phyloP scores from a whole-genome alignment of 1,140 invertebrate genomes.

The Leptonema lineaticorne region DNA sequence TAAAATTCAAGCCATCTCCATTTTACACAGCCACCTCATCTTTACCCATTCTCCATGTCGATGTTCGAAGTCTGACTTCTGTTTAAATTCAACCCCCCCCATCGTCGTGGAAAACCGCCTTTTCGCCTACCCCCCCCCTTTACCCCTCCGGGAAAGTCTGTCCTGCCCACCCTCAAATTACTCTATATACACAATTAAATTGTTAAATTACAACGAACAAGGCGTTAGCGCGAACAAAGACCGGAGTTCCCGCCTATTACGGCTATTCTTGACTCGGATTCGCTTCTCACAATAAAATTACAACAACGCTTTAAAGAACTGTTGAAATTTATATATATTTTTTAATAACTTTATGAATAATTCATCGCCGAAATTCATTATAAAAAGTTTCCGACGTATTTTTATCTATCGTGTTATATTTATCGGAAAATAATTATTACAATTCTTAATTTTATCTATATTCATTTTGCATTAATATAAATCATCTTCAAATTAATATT shows the following conservation, averaged over 20 bases:
- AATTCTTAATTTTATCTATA: too few species aligned
- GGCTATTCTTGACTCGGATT: slow-evolving; percentile 15
- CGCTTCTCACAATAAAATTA: background rate
- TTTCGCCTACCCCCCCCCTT: too few species aligned
- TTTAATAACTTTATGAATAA: too few species aligned
- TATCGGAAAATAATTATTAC: too few species aligned
- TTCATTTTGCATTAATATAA: too few species aligned
- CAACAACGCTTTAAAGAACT: background rate
- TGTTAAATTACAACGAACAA: slow-evolving; percentile 43
- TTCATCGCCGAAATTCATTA: too few species aligned
- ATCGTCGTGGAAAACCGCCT: background rate
- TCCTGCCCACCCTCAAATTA: slow-evolving; percentile 37
- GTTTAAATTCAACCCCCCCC: background rate
- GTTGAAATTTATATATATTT: too few species aligned
- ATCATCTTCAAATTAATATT: too few species aligned
- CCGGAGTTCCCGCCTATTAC: slow-evolving; percentile 4
- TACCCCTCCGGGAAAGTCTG: too few species aligned
- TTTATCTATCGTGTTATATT: too few species aligned
- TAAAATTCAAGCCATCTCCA: slow-evolving; percentile 40
- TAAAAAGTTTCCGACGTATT: too few species aligned
- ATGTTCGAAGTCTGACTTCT: background rate
- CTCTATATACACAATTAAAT: slow-evolving; percentile 43
- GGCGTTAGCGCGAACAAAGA: slow-evolving; percentile 31
- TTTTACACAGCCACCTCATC: background rate
- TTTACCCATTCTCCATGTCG: background rate